Evolutionary conservation across 2,797 vertebrate species (phyloP).

Genomic region (Chaenodraco wilsoni): DNA sequence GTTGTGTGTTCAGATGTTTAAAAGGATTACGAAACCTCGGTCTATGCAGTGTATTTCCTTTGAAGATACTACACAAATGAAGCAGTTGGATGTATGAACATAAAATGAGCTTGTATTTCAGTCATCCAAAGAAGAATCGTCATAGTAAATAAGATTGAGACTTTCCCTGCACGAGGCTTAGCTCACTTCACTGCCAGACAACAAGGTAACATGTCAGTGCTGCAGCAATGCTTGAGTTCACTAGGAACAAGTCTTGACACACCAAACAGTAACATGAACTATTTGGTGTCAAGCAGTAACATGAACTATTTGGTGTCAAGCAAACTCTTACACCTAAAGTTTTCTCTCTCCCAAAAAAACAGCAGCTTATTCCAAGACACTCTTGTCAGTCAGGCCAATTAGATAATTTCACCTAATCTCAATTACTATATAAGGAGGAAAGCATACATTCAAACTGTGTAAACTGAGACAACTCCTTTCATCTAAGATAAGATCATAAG

Average conservation of each 20-base stretch:
- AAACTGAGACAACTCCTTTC: not conserved
- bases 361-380: not conserved
- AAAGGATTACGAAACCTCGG: conserved; percentile 13
- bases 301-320: not conserved
- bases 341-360: not conserved
- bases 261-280: conserved; percentile 19
- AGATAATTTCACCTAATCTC: not conserved
- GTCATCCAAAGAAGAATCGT: conserved; percentile 11
- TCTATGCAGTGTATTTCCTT: not conserved
- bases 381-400: not conserved
- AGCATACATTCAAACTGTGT: not conserved
- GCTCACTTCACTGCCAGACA: not conserved
- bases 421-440: not conserved
- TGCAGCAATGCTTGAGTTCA: conserved; percentile 24
- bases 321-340: not conserved
- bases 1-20: conserved; percentile 31
- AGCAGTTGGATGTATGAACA: not conserved
- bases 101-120: not conserved
- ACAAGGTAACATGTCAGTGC: conserved; percentile 6
- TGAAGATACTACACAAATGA: not conserved
- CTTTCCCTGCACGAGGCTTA: not conserved
- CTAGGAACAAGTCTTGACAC: conserved; percentile 61
- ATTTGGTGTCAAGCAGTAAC: not conserved
- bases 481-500: too few species aligned
- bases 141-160: not conserved